phyloP scores from a whole-genome alignment of 2,113 vertebrate genomes.

The Ctenomys sociabilis region DNA sequence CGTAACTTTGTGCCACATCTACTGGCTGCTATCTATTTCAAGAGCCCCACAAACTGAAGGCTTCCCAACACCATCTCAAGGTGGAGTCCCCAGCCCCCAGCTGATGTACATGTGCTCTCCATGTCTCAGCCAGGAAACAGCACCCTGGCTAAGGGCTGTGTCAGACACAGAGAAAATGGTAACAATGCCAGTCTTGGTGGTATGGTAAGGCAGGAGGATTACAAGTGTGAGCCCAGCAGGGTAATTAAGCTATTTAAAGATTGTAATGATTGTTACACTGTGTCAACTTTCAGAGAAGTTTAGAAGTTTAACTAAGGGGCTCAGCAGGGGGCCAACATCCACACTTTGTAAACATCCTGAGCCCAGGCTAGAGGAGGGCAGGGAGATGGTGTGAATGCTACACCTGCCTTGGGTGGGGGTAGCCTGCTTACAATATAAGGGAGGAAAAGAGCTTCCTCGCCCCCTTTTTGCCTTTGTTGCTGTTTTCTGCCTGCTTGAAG shows the following conservation, averaged over 20 bases:
- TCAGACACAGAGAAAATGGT: background rate
- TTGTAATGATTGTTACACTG: no score
- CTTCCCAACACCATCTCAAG: background rate
- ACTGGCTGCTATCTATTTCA: accelerated
- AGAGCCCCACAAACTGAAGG: background rate
- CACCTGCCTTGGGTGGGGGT: no score
- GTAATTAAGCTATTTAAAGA: background rate
- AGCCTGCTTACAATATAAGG: no score
- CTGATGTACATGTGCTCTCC: background rate
- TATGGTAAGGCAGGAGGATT: background rate
- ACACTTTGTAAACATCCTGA: no score
- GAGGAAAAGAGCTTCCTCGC: no score
- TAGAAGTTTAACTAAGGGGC: no score
- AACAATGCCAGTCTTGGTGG: background rate
- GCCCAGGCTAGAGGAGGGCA: no score
- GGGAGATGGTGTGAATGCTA: no score
- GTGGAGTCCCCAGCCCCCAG: background rate
- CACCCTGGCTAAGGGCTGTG: background rate
- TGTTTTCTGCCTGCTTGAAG: no score
- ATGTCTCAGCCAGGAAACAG: background rate
- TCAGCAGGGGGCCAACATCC: no score
- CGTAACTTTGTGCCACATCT: background rate
- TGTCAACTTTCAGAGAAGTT: no score
- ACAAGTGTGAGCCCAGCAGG: background rate
- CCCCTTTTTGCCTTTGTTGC: no score